These are phyloP conservation scores for Indicator indicator DNA, from an alignment of 2,113 vertebrate species.

Conservation along the genomic window DNA sequence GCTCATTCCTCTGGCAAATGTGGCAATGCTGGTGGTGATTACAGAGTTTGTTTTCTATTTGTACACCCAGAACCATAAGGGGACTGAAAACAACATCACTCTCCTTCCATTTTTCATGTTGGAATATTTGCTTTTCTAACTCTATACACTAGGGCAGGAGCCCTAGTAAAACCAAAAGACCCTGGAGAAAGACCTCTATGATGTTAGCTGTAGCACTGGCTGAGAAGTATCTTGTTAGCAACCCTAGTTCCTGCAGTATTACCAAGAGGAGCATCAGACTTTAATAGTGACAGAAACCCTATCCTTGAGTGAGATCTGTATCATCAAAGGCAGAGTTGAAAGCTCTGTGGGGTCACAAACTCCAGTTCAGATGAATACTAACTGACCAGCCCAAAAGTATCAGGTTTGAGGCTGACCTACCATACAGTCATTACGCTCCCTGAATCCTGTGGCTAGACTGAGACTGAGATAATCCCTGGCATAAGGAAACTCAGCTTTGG, in stretches of 20 bases:
- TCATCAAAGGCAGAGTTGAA: slow-evolving; percentile 49
- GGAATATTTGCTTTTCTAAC: not conserved
- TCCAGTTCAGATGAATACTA: not conserved
- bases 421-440: not conserved
- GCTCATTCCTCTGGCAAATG: not conserved
- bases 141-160: not conserved
- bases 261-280: not conserved
- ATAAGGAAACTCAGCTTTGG: not conserved
- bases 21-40: not conserved
- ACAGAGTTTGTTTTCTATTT: not conserved
- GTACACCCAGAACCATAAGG: not conserved
- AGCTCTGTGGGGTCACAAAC: not conserved
- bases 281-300: not conserved
- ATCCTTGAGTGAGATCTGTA: not conserved
- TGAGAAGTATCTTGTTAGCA: not conserved
- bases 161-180: not conserved
- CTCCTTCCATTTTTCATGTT: not conserved
- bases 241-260: not conserved
- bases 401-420: not conserved
- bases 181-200: not conserved
- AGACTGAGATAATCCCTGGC: slow-evolving; percentile 35
- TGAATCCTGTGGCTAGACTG: not conserved
- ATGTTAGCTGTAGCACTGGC: not conserved
- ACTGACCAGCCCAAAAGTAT: not conserved
- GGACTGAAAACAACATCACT: not conserved